Base-by-base conservation (phyloP, 2,888 invertebrate genomes). In the Pseudococcus jackbeardsleyi region DNA sequence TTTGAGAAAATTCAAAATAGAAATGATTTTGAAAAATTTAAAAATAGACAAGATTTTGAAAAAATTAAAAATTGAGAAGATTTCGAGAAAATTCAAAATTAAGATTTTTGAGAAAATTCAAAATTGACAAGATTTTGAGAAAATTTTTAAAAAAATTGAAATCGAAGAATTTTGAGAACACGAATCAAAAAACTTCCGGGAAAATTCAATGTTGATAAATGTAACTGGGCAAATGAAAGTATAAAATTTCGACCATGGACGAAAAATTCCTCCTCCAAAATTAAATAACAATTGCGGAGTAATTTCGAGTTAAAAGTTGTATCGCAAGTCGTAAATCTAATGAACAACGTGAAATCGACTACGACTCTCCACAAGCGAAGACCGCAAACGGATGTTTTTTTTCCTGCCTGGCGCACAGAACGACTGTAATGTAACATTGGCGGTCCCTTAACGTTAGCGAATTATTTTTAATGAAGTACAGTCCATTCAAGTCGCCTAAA, bases 401-500 rank as follows among this genome's bases (percentile, higher is more conserved):
- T 77, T 42, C 19, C 19, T 17, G 39, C 54, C 64, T 64, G 22
- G 42, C 42, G 42, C 42, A 42, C 19, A 46, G 19, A 33, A 82
- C 77, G 26, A 39, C 42, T 82, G 8, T 15, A 82, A 82, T n/a
- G 33, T 82, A 82, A 82, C 8, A 82, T 82, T 19, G 46, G 79
- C 11, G 46, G 79, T 82, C 79, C 46, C 79, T 46, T 46, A 82
- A 82, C 46, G 79, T 79, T 42, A 6, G 17, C 42, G 46, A 82
- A 82, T 82, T 82, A 72, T 82, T 82, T 82, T 82, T 82, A 82
- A 82, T 82, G 79, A 82, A 82, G 79, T 82, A 46, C 46, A 46
- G 79, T 82, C 46, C 79, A 42, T 82, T 82, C 79, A 46, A 42
- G 79, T 82, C 46, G 42, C 79, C 79, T 82, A 82, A 82, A 82